These are phyloP conservation scores for Microcaecilia unicolor DNA, from an alignment of 2,797 vertebrate species.

Conservation along the genomic window DNA sequence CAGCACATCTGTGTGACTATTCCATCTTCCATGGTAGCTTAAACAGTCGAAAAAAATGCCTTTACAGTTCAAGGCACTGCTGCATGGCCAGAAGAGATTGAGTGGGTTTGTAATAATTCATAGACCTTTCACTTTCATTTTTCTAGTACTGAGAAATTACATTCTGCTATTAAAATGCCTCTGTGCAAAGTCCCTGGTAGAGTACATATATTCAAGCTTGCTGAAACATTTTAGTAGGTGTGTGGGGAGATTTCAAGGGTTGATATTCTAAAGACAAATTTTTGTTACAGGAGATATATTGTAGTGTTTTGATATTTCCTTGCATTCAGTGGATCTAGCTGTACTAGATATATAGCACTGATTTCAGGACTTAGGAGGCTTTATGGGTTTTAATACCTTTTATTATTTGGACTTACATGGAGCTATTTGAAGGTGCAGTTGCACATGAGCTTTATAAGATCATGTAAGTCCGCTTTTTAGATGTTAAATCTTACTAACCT, in stretches of 20 bases:
- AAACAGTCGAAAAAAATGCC: slow-evolving; percentile 65
- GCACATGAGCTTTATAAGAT: no score
- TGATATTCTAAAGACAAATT: slow-evolving; percentile 2
- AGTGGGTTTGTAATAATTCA: slow-evolving; percentile 81
- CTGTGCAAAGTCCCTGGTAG: slow-evolving; percentile 14
- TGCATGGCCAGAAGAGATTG: slow-evolving; percentile 56
- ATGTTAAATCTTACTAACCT: no score
- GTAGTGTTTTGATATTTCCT: no score
- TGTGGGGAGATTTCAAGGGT: not conserved
- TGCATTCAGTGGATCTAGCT: no score
- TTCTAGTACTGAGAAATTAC: slow-evolving; percentile 55
- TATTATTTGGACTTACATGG: no score
- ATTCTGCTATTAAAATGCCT: slow-evolving; percentile 37
- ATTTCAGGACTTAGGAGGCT: no score
- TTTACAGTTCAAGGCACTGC: slow-evolving; percentile 62
- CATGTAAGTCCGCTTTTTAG: no score
- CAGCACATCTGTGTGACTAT: slow-evolving; percentile 53
- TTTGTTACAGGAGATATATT: no score
- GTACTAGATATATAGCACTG: no score
- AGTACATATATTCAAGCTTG: not conserved
- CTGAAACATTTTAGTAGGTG: slow-evolving; percentile 10
- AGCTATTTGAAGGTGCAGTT: no score
- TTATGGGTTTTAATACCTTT: no score
- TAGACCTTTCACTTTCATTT: slow-evolving; percentile 67
- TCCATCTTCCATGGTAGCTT: slow-evolving; percentile 82